Evolutionary conservation across 2,888 invertebrate species (phyloP), one percentile per base, ranked within the genome.

Genomic region (Phytoseiulus persimilis): DNA sequence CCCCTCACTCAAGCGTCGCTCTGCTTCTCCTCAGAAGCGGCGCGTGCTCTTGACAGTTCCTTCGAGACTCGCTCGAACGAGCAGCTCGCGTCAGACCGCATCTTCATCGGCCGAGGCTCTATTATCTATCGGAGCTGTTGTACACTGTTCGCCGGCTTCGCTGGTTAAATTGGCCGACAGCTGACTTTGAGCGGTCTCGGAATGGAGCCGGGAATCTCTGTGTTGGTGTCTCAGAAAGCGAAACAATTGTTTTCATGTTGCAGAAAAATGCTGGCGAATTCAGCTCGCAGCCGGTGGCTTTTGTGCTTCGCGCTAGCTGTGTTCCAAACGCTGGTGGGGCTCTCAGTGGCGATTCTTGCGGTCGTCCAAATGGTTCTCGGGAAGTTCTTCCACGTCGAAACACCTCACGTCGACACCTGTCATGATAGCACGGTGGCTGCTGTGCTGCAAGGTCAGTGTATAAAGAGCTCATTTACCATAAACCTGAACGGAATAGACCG

Each of bases 351-450:
- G 5, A 87, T 28, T 87, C 18, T 87, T 11, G 87, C 87, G 32
- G 32, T 87, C 5, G 32, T 45, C 28, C 87, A 87, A 28, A 87
- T 87, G 87, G 87, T 87, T 5, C 11, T 87, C 31, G 32, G 28
- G 23, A 87, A 45, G 23, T n/a, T n/a, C 11, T 31, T 87, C 45
- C 87, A 87, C n/a, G 31, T 33, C 31, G 33, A 87, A 39, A 87
- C 87, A 23, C 87, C 87, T 11, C 87, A 87, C n/a, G 87, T 87
- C n/a, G 87, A 87, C n/a, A 45, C 33, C 87, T 87, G 87, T 87
- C 87, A 87, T 33, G 87, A 87, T 32, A 87, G 87, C 87, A 87
- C 87, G 0, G 18, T 87, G 5, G 87, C 87, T 3, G 87, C 87
- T 39, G 87, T 32, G 33, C 39, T 87, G 18, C 87, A 87, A 33